A percentile compares a stretch with the other conserved stretches of the same genome.
Conservation (phyloP, 2,797 vertebrate genomes). For the Phoxinus dragarum region DNA sequence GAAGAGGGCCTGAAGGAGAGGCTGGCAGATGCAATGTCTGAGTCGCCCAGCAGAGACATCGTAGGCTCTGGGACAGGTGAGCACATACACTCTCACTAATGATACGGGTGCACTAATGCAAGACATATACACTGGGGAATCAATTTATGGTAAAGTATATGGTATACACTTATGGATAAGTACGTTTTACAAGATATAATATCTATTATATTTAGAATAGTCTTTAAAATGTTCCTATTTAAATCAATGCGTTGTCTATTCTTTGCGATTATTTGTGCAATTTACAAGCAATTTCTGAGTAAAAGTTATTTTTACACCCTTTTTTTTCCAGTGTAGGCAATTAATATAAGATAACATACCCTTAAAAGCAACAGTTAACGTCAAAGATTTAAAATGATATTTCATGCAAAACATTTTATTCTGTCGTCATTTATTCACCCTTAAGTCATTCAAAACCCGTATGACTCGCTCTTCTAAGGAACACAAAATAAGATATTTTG, state of each 20-base stretch:
- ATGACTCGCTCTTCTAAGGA: neutral
- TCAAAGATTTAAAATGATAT: neutral
- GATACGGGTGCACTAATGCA: neutral
- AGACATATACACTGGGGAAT: too few species aligned
- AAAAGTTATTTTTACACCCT: neutral
- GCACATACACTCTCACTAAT: slow-evolving; percentile 35
- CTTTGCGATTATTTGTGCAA: neutral
- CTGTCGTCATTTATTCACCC: neutral
- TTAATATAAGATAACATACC: neutral
- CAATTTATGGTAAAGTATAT: too few species aligned
- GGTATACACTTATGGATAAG: too few species aligned
- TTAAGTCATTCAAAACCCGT: neutral
- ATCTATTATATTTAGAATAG: neutral
- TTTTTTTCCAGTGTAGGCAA: neutral
- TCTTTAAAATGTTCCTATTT: neutral
- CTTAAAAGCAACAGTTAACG: neutral
- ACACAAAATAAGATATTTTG: neutral
- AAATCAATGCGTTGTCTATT: neutral
- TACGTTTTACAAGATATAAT: neutral
- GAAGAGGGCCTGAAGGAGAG: slow-evolving; percentile 96
- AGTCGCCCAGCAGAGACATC: slow-evolving; percentile 92
- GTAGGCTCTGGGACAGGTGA: slow-evolving; percentile 95
- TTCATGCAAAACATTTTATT: neutral
- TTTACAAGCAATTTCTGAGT: neutral
- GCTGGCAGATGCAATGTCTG: slow-evolving; percentile 96